Evolutionary conservation across 2,113 vertebrate genomes (phyloP).

Genomic region (Columba livia): DNA sequence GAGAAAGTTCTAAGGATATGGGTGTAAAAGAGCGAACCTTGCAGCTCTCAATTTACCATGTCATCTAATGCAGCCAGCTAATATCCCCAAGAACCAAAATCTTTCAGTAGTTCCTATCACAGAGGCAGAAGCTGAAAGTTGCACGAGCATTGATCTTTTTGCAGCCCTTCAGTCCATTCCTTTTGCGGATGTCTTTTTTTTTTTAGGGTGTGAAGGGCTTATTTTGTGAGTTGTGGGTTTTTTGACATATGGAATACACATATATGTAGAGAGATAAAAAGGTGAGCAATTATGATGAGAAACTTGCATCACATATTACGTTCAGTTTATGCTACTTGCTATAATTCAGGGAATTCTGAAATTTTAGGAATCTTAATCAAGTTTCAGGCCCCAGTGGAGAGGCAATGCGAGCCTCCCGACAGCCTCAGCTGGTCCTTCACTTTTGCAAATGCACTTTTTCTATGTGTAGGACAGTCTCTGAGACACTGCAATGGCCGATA

Average conservation of each 20-base stretch:
- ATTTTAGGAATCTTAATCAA: neutral
- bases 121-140: neutral
- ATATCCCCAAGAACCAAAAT: neutral
- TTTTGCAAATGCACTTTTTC: neutral
- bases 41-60: neutral
- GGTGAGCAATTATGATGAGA: neutral
- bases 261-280: neutral
- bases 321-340: neutral
- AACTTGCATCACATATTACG: neutral
- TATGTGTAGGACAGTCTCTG: neutral
- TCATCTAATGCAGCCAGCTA: neutral
- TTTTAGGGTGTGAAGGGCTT: rapidly evolving
- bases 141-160: neutral
- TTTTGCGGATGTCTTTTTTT: neutral
- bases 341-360: rapidly evolving
- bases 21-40: neutral
- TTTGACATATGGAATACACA: neutral
- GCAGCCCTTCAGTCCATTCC: neutral
- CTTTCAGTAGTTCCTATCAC: neutral
- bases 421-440: neutral
- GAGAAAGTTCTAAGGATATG: neutral
- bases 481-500: neutral
- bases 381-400: neutral
- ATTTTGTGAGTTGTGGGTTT: neutral
- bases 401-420: neutral